phyloP scores from a whole-genome alignment of 2,113 vertebrate species.

The Hypocryptadius cinnamomeus region DNA sequence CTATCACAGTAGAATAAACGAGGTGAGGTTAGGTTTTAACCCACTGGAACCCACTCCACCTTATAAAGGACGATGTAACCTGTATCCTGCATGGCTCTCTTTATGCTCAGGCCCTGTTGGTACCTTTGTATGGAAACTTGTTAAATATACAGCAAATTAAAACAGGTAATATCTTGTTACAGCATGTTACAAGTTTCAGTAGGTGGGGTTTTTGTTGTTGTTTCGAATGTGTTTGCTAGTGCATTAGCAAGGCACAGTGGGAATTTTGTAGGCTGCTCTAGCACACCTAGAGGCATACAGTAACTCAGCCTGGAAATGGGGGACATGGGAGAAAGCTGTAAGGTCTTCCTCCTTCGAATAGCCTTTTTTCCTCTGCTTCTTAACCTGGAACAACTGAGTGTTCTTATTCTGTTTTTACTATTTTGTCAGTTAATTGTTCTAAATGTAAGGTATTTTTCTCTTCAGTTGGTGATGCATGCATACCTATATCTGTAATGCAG shows the following conservation, averaged over 20 bases:
- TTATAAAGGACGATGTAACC: too few relatives aligned
- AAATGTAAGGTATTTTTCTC: neutral
- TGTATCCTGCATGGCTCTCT: rapidly evolving
- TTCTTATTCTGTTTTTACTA: neutral
- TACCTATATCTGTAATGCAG: neutral
- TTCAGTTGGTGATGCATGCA: neutral
- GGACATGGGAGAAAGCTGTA: neutral
- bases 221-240: neutral
- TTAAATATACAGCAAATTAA: neutral
- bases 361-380: neutral
- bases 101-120: neutral
- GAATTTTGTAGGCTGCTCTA: neutral
- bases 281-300: too few relatives aligned
- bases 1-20: neutral
- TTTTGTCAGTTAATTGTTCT: neutral
- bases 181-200: neutral
- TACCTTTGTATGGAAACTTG: neutral
- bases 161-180: neutral
- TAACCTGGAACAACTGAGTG: neutral
- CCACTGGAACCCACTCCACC: neutral
- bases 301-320: neutral
- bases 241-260: neutral
- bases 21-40: neutral
- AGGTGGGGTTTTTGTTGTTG: neutral
- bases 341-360: neutral